Conservation (phyloP, 2,797 vertebrate genomes). For the Clarias platycephalus region DNA sequence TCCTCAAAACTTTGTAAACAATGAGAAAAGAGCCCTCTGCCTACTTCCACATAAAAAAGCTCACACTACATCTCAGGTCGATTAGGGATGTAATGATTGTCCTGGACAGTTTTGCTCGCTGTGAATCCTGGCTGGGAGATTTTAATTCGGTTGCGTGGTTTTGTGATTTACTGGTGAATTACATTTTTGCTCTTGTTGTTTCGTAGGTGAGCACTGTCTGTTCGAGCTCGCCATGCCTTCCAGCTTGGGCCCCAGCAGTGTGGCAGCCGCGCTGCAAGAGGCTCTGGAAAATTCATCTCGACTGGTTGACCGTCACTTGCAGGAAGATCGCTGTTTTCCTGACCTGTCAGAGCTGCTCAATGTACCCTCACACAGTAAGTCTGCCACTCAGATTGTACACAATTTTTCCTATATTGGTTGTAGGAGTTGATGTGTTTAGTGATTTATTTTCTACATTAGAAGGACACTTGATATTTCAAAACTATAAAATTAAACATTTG, state of each 20-base stretch:
- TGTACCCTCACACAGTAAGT: conserved; percentile 86
- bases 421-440: not conserved
- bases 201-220: not conserved
- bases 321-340: conserved; percentile 89
- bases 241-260: conserved; percentile 70
- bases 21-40: not conserved
- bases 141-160: not conserved
- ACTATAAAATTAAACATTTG: too few relatives aligned
- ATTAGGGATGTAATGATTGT: not conserved
- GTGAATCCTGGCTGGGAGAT: not conserved
- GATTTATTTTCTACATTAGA: too few relatives aligned
- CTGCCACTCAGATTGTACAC: too few relatives aligned
- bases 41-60: not conserved
- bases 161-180: not conserved
- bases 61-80: not conserved
- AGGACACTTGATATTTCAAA: too few relatives aligned
- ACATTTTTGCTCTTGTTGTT: not conserved
- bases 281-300: conserved; percentile 84
- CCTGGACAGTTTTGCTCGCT: not conserved
- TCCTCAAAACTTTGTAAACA: not conserved
- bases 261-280: conserved; percentile 78
- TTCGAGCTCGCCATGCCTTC: conserved; percentile 77
- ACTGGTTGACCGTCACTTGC: conserved; percentile 86
- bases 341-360: conserved; percentile 90
- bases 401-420: not conserved